Evolutionary conservation across 2,888 invertebrate species (phyloP), one percentile per base, ranked within the genome.

Genomic region (Peribatodes rhomboidaria): DNA sequence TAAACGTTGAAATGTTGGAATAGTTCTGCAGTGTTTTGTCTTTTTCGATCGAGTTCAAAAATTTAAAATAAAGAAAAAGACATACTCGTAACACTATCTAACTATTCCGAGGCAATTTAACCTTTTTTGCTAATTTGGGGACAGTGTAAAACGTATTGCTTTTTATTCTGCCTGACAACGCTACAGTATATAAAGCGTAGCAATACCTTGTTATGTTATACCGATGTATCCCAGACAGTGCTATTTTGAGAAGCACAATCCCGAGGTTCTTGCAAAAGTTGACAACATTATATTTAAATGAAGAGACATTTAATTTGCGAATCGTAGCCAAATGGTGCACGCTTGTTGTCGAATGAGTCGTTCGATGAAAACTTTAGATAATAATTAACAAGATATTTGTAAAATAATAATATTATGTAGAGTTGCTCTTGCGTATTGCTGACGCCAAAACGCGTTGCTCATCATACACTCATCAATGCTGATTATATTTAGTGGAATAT

Each of bases 261-360:
- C 33, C 54, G 41, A 42, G 44, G 20, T 39, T 54, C 44, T 50
- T 46, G 50, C 31, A 52, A 65, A 56, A 37, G 18, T 52, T 44
- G 14, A 53, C 35, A 39, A 42, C 20, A 56, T 41, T 50, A 37
- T 57, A 46, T 63, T 39, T 65, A 52, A 56, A 55, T 42, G 41
- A 35, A 16, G 41, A 54, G 55, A 59, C 64, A 44, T 49, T 55
- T 59, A 37, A 55, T 59, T n/a, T 55, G 64, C 13, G 59, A 22
- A 11, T 42, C 22, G 41, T 27, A 42, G 60, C 65, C 55, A 60
- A 65, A 44, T 39, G 20, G 49, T 44, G 44, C 52, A 49, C 35
- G 37, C 46, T 18, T 46, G 31, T 53, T 63, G 33, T 18, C 10
- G 22, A 47, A 35, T 35, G 57, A 59, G 27, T 64, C 52, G 47